phyloP scores from a whole-genome alignment of 2,797 vertebrate genomes.

The Tapera naevia region DNA sequence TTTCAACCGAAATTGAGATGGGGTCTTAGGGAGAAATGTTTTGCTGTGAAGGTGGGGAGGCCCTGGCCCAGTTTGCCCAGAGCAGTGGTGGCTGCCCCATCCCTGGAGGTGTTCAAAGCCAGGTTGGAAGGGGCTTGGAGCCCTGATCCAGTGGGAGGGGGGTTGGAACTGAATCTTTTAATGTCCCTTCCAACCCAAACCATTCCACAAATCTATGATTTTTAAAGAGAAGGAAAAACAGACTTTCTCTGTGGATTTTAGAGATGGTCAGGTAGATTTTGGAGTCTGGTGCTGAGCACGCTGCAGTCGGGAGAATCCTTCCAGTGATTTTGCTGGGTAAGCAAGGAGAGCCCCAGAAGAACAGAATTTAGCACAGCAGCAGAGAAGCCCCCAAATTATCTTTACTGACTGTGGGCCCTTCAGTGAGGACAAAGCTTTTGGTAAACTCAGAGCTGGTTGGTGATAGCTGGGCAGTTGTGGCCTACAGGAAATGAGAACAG shows the following conservation, averaged over 20 bases:
- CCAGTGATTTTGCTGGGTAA: neutral
- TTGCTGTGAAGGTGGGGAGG: too few species aligned
- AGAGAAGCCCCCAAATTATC: neutral
- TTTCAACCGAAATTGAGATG: too few species aligned
- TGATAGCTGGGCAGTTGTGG: neutral
- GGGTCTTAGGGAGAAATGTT: too few species aligned
- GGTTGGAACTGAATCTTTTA: too few species aligned
- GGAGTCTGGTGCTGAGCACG: neutral
- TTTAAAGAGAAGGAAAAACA: neutral
- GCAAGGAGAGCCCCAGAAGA: neutral
- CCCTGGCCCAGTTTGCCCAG: too few species aligned
- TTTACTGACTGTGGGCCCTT: neutral
- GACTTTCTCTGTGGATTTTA: neutral
- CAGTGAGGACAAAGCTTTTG: neutral
- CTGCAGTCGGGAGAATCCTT: neutral
- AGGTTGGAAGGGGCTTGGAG: too few species aligned
- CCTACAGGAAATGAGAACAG: neutral
- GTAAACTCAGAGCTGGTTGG: neutral
- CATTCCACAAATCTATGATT: neutral
- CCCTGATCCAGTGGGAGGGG: too few species aligned
- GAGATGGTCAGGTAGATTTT: neutral
- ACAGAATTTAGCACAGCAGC: neutral
- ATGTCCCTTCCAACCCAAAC: too few species aligned
- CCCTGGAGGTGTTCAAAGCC: too few species aligned
- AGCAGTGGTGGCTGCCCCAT: too few species aligned